A percentile compares a stretch with the other conserved stretches of the same genome.
Conservation (phyloP, 35 echinoderm and acorn worm species). For the Ptychodera flava region DNA sequence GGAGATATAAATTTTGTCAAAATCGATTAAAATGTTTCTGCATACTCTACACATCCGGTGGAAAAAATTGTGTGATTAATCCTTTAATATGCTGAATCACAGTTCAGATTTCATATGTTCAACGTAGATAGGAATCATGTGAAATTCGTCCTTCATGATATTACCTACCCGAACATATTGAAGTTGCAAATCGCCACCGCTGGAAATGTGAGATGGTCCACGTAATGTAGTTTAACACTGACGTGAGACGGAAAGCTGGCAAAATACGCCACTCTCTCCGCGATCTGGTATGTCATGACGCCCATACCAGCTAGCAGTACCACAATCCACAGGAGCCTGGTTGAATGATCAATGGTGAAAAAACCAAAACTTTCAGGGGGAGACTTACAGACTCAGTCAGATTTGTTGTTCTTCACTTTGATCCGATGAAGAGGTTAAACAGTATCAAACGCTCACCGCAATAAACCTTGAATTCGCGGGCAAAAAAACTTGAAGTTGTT, state of each 20-base stretch:
- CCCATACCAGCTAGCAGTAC: too few species aligned
- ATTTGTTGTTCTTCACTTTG: too few species aligned
- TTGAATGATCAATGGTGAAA: too few species aligned
- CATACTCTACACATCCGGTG: background rate
- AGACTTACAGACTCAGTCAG: too few species aligned
- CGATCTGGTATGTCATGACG: conserved; percentile 28
- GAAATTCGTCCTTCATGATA: background rate
- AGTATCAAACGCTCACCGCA: too few species aligned
- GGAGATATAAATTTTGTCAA: background rate
- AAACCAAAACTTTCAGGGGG: too few species aligned
- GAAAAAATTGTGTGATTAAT: too few species aligned
- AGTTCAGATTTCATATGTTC: background rate
- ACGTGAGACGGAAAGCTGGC: conserved; percentile 17
- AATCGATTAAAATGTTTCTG: background rate
- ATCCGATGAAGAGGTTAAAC: too few species aligned
- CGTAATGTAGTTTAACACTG: conserved; percentile 38
- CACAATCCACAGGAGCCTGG: too few species aligned
- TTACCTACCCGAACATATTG: conserved; percentile 40
- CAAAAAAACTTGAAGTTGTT: too few species aligned
- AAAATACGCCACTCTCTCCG: conserved; percentile 15
- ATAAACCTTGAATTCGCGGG: too few species aligned
- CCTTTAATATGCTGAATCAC: background rate
- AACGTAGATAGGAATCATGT: background rate
- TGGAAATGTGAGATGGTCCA: conserved; percentile 21
- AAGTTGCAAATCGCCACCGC: conserved; percentile 36